Percentiles rank a stretch among this genome's conserved stretches.
phyloP scores from a whole-genome alignment of 2,113 vertebrate species.

The Eira barbara region DNA sequence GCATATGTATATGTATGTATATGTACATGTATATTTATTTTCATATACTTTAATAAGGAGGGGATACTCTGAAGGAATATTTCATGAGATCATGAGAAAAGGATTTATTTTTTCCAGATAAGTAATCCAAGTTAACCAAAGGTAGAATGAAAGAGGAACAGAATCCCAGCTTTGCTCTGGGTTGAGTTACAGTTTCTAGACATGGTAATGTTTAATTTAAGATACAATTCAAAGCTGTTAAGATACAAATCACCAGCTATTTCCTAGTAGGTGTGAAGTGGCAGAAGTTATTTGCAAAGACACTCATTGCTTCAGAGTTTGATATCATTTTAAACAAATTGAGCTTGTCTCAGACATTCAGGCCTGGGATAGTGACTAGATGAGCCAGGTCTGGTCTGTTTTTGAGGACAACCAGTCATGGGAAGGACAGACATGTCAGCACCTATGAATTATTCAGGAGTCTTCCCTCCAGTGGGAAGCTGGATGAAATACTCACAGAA shows the following conservation, averaged over 20 bases:
- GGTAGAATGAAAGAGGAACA: background rate
- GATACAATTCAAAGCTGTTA: constrained; percentile 11
- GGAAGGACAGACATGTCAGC: background rate
- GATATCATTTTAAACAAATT: constrained; percentile 14
- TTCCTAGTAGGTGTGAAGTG: constrained; percentile 6
- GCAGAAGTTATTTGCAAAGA: constrained; percentile 7
- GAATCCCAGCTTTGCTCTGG: background rate
- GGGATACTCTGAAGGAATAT: background rate
- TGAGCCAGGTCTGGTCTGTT: background rate
- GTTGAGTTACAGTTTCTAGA: background rate
- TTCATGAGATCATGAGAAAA: constrained; percentile 4
- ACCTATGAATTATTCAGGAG: background rate
- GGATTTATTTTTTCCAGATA: background rate
- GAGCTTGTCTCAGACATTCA: background rate
- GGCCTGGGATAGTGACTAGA: background rate
- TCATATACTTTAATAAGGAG: background rate
- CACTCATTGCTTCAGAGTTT: background rate
- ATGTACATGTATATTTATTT: background rate
- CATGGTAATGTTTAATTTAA: background rate
- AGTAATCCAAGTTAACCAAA: constrained; percentile 6
- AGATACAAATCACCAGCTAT: background rate
- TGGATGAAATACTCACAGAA: background rate
- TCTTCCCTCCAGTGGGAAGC: background rate
- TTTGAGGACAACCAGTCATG: background rate
- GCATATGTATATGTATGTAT: background rate